phyloP scores from a whole-genome alignment of 53 echinoderm and acorn worm species.

The Antedon mediterranea region DNA sequence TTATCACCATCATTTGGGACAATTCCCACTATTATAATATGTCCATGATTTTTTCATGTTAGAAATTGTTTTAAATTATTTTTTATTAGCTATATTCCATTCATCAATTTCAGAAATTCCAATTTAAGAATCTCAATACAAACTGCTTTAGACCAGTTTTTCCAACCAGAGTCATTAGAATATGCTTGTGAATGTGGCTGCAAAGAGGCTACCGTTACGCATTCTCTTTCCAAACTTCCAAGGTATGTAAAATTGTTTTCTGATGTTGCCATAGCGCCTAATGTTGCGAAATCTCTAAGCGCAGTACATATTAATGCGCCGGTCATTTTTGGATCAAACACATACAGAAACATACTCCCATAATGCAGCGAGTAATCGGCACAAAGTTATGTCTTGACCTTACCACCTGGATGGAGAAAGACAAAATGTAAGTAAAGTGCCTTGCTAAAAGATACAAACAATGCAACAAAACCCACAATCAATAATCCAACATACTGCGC shows the following conservation, averaged over 20 bases:
- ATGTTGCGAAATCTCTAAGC: too few species aligned
- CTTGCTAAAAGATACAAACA: background rate
- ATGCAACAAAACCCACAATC: background rate
- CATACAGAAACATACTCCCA: too few species aligned
- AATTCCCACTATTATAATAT: too few species aligned
- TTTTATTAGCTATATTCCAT: too few species aligned
- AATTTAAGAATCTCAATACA: constrained; percentile 39
- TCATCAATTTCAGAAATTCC: background rate
- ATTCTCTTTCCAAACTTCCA: constrained; percentile 83
- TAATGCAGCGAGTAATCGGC: too few species aligned
- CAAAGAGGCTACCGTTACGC: constrained; percentile 55
- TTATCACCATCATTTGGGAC: too few species aligned
- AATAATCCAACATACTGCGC: background rate
- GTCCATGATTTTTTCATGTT: too few species aligned
- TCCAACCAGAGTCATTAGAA: constrained; percentile 49
- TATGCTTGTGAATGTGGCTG: constrained; percentile 82
- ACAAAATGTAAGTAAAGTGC: too few species aligned
- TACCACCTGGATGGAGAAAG: too few species aligned
- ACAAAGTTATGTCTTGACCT: background rate
- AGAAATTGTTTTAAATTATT: too few species aligned
- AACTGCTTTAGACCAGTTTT: constrained; percentile 82
- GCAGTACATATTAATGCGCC: too few species aligned
- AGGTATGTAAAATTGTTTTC: constrained; percentile 26
- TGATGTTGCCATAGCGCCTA: background rate
- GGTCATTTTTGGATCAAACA: too few species aligned